These are phyloP conservation scores for Scaptomyza polygonia DNA, from an alignment of 2,888 invertebrate species.

Conservation along the genomic window DNA sequence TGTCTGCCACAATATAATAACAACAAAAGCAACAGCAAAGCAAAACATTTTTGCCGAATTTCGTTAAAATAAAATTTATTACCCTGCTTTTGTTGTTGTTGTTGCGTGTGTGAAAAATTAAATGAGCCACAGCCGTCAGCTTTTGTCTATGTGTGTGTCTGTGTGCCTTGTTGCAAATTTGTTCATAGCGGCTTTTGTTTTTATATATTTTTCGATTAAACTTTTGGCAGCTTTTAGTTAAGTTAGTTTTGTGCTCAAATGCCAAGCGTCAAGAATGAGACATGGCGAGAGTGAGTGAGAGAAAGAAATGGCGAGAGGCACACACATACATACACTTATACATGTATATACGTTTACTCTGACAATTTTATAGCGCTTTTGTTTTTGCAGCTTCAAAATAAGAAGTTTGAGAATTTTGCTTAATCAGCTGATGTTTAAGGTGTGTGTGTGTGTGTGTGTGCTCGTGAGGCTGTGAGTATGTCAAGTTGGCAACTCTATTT, in stretches of 20 bases:
- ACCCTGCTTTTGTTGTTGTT: slow-evolving; percentile 23
- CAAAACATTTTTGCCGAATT: slow-evolving; percentile 48
- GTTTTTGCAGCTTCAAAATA: slow-evolving; percentile 13
- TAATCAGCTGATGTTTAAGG: slow-evolving; percentile 40
- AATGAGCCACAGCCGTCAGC: slow-evolving; percentile 43
- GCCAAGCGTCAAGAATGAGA: slow-evolving; percentile 42
- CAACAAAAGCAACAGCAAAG: slow-evolving; percentile 31
- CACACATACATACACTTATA: not conserved
- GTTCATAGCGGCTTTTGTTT: slow-evolving; percentile 31
- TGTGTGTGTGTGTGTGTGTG: slow-evolving; percentile 6
- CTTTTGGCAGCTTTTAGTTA: slow-evolving; percentile 46
- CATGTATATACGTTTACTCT: not conserved
- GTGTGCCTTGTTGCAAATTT: slow-evolving; percentile 21
- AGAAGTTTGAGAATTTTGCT: slow-evolving; percentile 16
- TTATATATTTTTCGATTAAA: slow-evolving; percentile 30
- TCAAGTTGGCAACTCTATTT: slow-evolving; percentile 17
- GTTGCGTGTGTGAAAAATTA: slow-evolving; percentile 51
- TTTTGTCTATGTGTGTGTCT: slow-evolving; percentile 19
- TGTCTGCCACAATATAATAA: slow-evolving; percentile 53
- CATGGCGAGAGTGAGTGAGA: not conserved
- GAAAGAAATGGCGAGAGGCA: slow-evolving; percentile 3
- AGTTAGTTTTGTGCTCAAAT: slow-evolving; percentile 49
- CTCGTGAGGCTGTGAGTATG: not conserved
- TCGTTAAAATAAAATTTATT: slow-evolving; percentile 59
- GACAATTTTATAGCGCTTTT: slow-evolving; percentile 25